Percentiles rank a stretch among this genome's conserved stretches.
These are phyloP conservation scores for Oreochromis grahami DNA, from an alignment of 2,797 vertebrate species.

Conservation along the genomic window DNA sequence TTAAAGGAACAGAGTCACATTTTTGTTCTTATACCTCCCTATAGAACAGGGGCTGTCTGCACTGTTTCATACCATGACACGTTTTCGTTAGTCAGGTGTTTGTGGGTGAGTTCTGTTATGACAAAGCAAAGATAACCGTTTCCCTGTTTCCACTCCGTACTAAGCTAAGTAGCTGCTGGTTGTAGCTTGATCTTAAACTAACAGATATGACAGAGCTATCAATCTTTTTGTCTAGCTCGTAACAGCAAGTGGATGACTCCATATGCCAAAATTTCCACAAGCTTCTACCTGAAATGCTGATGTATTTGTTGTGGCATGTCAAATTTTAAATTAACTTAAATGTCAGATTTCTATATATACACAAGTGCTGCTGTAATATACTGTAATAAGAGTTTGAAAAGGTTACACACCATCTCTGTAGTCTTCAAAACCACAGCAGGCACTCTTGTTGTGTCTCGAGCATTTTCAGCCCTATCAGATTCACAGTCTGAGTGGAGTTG, in stretches of 20 bases:
- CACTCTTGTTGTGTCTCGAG: background rate
- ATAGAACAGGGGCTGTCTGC: background rate
- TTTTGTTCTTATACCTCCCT: background rate
- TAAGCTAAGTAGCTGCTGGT: background rate
- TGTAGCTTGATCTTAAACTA: background rate
- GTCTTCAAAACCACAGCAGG: background rate
- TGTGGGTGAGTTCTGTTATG: background rate
- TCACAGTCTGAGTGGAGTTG: fast-evolving
- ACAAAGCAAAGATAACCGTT: background rate
- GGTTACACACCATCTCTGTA: background rate
- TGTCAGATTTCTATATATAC: no score
- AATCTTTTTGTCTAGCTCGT: background rate
- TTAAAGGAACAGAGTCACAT: background rate
- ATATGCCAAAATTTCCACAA: background rate
- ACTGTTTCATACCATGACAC: background rate
- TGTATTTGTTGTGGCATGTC: background rate
- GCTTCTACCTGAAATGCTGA: background rate
- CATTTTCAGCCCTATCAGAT: background rate
- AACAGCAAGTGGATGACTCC: fast-evolving
- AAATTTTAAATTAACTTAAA: background rate
- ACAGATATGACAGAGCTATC: background rate
- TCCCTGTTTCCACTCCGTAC: background rate
- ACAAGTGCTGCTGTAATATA: background rate
- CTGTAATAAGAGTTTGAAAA: background rate
- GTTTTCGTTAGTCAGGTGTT: background rate